Base-by-base conservation (phyloP, 2,113 vertebrate genomes). In the Ibidorhyncha struthersii region DNA sequence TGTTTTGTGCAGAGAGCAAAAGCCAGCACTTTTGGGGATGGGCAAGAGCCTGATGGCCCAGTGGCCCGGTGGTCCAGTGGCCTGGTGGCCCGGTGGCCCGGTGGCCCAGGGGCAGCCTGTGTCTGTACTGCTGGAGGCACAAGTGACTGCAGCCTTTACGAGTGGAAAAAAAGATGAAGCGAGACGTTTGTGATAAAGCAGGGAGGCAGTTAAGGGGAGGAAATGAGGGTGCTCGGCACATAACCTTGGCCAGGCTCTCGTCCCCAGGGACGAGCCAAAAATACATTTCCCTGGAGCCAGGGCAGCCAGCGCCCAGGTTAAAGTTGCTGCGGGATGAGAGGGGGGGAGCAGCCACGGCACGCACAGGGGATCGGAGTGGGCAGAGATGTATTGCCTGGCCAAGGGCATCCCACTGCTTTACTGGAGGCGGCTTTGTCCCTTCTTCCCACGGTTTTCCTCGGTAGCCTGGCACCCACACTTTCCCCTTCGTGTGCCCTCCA, bases 161-260 rank as follows among this genome's bases (percentile, higher is more conserved):
- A 96, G 76, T 74, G 96, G 94, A 95, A 96, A 95, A 93, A 94
- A 96, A 96, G 96, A 96, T 93, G 77, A 90, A 96, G 93, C 0
- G 29, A 80, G 67, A 53, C 93, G 91, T 93, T 89, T 89, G 96
- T 86, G 96, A 96, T 97, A 97, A 96, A 96, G 94, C 96, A 96
- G 91, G 83, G 70, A 95, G 77, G 91, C 86, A 95, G 77, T 96
- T 95, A 95, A 95, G 36, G 66, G 71, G 72, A 93, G 89, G 88
- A 95, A 93, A 91, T 76, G 76, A 82, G 38, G 38, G 63, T 14
- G 8, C 59, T 83, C 29, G 19, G 69, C 84, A 85, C 0, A 0
- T 89, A 95, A 95, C 86, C 83, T 95, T 90, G 87, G 36, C 45
- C 8, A 3, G 80, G 76, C 85, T 77, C 50, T 40, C 49, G 41